A percentile compares a stretch with the other conserved stretches of the same genome.
These are phyloP conservation scores for Reticulitermes speratus DNA, from an alignment of 1,140 invertebrate genomes.

Conservation along the genomic window DNA sequence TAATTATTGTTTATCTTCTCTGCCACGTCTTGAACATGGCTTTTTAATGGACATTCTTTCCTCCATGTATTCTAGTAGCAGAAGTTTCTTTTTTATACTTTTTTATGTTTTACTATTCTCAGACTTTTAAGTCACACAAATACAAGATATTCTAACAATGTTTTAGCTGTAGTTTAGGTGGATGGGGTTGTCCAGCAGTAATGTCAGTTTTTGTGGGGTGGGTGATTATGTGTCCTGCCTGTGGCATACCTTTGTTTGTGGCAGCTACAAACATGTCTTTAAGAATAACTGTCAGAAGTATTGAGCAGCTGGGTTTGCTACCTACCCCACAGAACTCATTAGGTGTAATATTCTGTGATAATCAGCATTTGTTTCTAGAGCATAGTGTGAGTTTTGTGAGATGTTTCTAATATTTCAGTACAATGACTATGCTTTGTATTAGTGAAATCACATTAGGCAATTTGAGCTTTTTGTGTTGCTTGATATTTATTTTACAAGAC, in stretches of 20 bases:
- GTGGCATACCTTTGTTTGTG: no score
- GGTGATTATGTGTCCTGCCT: no score
- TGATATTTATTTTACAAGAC: background rate
- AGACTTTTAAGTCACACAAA: background rate
- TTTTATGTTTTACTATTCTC: background rate
- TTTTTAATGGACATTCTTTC: background rate
- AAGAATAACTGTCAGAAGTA: background rate
- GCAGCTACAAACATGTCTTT: no score
- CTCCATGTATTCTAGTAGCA: background rate
- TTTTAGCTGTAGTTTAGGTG: conserved; percentile 12
- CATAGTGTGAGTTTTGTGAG: background rate
- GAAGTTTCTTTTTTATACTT: background rate
- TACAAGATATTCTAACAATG: conserved; percentile 17
- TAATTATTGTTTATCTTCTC: background rate
- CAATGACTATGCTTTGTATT: background rate
- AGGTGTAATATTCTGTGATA: conserved; percentile 33
- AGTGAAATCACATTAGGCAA: background rate
- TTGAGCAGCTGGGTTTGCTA: background rate
- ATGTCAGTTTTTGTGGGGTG: background rate
- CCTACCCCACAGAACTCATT: background rate
- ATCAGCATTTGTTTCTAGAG: conserved; percentile 28
- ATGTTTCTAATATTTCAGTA: background rate
- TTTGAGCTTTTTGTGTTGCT: background rate
- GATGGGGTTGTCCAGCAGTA: conserved; percentile 3
- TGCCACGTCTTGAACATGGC: background rate